Evolutionary conservation across 1,140 invertebrate genomes (phyloP).

Genomic region (Cecropterus lyciades): DNA sequence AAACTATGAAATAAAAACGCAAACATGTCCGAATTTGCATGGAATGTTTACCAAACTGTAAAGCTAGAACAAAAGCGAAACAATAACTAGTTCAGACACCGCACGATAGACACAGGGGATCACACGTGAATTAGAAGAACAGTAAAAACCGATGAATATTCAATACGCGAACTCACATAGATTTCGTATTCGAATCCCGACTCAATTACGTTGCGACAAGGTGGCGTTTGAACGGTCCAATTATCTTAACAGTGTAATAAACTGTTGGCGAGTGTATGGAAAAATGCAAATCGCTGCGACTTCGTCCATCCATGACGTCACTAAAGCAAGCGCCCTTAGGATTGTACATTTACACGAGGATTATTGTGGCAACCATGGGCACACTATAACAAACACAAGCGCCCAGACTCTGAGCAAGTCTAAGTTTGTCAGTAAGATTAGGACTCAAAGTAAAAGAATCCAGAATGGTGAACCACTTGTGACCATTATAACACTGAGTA

Average conservation of each 20-base stretch:
- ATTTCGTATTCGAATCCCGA: constrained; percentile 24
- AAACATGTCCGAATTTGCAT: neutral
- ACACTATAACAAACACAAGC: too few relatives aligned
- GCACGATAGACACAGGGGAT: constrained; percentile 18
- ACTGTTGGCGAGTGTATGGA: constrained; percentile 16
- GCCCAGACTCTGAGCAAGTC: too few relatives aligned
- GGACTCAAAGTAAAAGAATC: too few relatives aligned
- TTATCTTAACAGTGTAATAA: constrained; percentile 28
- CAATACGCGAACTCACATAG: constrained; percentile 10
- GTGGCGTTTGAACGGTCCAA: constrained; percentile 18
- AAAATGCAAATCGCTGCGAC: constrained; percentile 7
- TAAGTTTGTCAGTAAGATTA: too few relatives aligned
- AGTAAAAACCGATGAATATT: constrained; percentile 25
- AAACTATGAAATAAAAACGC: neutral
- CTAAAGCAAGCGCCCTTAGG: neutral
- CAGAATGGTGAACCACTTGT: too few relatives aligned
- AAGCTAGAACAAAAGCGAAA: neutral
- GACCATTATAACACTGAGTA: too few relatives aligned
- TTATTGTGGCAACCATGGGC: too few relatives aligned
- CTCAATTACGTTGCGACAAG: constrained; percentile 27
- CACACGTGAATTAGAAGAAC: constrained; percentile 30
- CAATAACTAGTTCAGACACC: constrained; percentile 8
- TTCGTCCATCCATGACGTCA: neutral
- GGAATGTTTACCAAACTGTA: neutral
- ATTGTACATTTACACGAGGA: too few relatives aligned